Evolutionary conservation across 2,797 vertebrate species (phyloP), one percentile per base, ranked within the genome.

Genomic region (Macrochelys suwanniensis): DNA sequence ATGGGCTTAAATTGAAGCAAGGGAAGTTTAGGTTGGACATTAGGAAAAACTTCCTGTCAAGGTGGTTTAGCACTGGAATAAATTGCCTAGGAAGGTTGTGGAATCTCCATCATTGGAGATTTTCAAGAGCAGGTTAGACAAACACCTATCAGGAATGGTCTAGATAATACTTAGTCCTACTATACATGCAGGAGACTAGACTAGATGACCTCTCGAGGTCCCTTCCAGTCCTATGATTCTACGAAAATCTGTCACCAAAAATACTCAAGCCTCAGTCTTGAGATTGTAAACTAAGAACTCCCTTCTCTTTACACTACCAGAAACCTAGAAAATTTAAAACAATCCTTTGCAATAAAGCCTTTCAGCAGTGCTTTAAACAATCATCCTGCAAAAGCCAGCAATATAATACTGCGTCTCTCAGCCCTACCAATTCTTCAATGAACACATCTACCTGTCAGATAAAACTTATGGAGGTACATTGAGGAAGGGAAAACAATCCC

Each of bases 351-450:
- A 88, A 57, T 50, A 51, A 37, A 56, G 47, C 47, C 57, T 79
- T 37, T 65, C 78, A 57, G 54, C 50, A 71, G 84, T 56, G 68
- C 53, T 76, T 31, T 61, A 49, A 88, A 81, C 86, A 50, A 88
- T 81, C 61, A 81, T 84, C 59, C 71, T 88, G 83, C 61, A 80
- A 92, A 88, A 81, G 45, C 71, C 37, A 92, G 53, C 28, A 56
- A 81, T 78, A 92, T 80, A 89, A 92, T 81, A 76, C 56, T 81
- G 82, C 61, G 2, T 76, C 74, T 16, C 25, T 28, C 23, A 76
- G 26, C 53, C 77, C 53, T 80, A 76, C 84, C 86, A 80, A 81
- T 92, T 84, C 86, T 88, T 89, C 77, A 89, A 61, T 45, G n/a
- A 78, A 80, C 86, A 88, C 37, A 85, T 92, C 53, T 37, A 74